Conservation (phyloP, 1,140 invertebrate genomes). For the Hylaeus volcanicus region DNA sequence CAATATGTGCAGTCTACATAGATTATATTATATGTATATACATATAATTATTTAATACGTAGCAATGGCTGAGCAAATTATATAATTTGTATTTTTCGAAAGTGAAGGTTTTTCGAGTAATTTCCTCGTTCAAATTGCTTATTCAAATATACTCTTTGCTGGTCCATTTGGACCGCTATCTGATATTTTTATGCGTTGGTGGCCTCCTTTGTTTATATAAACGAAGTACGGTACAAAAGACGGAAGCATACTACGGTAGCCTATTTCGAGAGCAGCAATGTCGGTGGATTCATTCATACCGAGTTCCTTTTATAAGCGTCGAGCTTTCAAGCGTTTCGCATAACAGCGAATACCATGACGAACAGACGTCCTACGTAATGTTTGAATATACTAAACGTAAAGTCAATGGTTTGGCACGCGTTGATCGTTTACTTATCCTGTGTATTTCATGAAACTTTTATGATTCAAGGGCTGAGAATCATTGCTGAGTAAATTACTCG, state of each 20-base stretch:
- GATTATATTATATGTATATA: too few species aligned
- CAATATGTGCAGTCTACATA: too few species aligned
- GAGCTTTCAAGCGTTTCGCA: conserved; percentile 20
- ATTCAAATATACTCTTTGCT: background rate
- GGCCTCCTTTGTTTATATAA: background rate
- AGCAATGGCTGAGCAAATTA: too few species aligned
- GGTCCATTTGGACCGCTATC: background rate
- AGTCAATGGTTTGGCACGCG: background rate
- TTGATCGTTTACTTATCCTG: background rate
- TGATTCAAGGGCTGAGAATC: too few species aligned
- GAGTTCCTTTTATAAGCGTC: conserved; percentile 20
- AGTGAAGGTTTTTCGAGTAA: too few species aligned
- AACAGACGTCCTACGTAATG: background rate
- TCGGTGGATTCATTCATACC: conserved; percentile 40
- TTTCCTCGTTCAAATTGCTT: too few species aligned
- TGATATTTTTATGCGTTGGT: background rate
- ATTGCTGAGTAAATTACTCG: too few species aligned
- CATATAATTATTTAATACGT: too few species aligned
- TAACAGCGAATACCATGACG: conserved; percentile 5
- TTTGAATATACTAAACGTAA: background rate
- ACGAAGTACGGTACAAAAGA: background rate
- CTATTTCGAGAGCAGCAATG: conserved; percentile 29
- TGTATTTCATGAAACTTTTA: too few species aligned
- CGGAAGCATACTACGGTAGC: conserved; percentile 17
- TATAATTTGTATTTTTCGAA: too few species aligned